phyloP scores from a whole-genome alignment of 2,797 vertebrate genomes.

The Enteromius afrohamiltoni region DNA sequence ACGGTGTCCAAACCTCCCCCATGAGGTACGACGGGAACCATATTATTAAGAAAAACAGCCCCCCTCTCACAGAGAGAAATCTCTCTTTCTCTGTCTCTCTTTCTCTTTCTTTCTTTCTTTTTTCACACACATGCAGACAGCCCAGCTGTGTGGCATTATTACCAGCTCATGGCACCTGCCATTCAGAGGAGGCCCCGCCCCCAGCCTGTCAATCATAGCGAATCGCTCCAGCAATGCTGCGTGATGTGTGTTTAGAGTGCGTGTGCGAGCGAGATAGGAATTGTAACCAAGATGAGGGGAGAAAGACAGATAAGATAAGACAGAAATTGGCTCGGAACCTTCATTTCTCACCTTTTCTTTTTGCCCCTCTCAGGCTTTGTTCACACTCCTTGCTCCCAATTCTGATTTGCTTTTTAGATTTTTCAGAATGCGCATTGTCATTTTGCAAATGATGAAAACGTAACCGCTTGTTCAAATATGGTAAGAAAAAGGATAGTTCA shows the following conservation, averaged over 20 bases:
- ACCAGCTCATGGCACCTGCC: conserved; percentile 82
- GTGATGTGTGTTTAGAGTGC: conserved; percentile 34
- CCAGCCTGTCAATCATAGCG: conserved; percentile 50
- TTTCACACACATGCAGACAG: conserved; percentile 56
- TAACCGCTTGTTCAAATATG: not conserved
- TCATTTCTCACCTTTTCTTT: conserved; percentile 16
- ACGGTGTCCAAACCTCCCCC: conserved; percentile 58
- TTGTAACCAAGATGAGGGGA: conserved; percentile 18
- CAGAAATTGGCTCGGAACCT: conserved; percentile 34
- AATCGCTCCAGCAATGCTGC: conserved; percentile 38
- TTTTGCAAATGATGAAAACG: not conserved
- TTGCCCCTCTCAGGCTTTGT: not conserved
- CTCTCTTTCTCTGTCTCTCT: conserved; percentile 57
- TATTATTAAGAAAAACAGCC: conserved; percentile 53
- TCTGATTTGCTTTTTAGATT: not conserved
- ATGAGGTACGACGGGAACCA: conserved; percentile 48
- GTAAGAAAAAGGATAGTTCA: not conserved
- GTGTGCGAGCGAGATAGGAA: conserved; percentile 44
- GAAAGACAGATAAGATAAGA: conserved; percentile 36
- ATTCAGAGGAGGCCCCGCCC: conserved; percentile 59
- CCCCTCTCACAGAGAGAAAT: conserved; percentile 53
- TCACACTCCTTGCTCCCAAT: conserved; percentile 17
- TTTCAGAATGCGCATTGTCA: conserved; percentile 3
- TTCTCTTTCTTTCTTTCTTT: conserved; percentile 36
- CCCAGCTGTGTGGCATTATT: conserved; percentile 81